Evolutionary conservation across 2,888 invertebrate species (phyloP).

Genomic region (Amphipoea oculea): DNA sequence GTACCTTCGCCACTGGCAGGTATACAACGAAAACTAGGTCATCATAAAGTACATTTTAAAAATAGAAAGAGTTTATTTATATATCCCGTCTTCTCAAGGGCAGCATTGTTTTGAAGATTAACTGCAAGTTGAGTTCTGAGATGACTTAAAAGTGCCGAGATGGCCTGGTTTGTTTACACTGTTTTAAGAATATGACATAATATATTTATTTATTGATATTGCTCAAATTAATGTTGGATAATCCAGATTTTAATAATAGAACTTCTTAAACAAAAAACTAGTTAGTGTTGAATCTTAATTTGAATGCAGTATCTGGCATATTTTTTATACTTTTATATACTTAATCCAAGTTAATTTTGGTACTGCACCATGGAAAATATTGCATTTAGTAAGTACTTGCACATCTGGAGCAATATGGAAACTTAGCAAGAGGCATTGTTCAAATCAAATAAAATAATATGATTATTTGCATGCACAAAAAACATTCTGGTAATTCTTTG

Average conservation of each 20-base stretch:
- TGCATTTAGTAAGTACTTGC: too few relatives aligned
- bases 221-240: neutral
- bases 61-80: slow-evolving; percentile 30
- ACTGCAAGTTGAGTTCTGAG: neutral
- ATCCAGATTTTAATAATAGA: neutral
- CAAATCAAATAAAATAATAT: neutral
- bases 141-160: slow-evolving; percentile 47
- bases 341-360: neutral
- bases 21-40: slow-evolving; percentile 8
- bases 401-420: neutral
- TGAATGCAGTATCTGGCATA: neutral
- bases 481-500: neutral
- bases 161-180: slow-evolving; percentile 4
- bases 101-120: slow-evolving; percentile 30
- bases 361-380: neutral
- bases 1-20: neutral
- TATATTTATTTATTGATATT: neutral
- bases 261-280: neutral
- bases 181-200: slow-evolving; percentile 3
- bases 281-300: neutral
- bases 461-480: neutral
- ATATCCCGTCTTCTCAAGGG: slow-evolving; percentile 15
- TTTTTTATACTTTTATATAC: neutral
- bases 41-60: slow-evolving; percentile 10
- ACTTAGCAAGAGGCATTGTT: neutral